Conservation (phyloP, 1,140 invertebrate genomes). For the Drosophila trapezifrons region DNA sequence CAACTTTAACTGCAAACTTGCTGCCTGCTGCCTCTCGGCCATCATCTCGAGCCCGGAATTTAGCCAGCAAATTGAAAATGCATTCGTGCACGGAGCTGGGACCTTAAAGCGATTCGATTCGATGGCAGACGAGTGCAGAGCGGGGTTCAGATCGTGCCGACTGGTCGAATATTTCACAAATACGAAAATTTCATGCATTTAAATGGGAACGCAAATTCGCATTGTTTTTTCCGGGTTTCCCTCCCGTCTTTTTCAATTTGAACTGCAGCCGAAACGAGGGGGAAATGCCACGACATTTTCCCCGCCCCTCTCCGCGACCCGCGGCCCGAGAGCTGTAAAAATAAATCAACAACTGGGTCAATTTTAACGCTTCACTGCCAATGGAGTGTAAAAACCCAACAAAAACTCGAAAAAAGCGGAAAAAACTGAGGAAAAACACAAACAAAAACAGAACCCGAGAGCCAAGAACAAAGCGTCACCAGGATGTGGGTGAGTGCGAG, state of each 20-base stretch:
- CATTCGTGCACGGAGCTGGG: slow-evolving; percentile 38
- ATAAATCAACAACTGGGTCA: slow-evolving; percentile 72
- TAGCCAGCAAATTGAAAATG: slow-evolving; percentile 46
- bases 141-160: slow-evolving; percentile 22
- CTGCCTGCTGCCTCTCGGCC: slow-evolving; percentile 11
- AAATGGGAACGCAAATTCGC: slow-evolving; percentile 35
- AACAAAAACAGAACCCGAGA: slow-evolving; percentile 12
- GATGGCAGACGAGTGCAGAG: slow-evolving; percentile 6
- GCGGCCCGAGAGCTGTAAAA: slow-evolving; percentile 47
- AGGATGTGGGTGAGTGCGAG: slow-evolving; percentile 43
- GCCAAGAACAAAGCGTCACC: slow-evolving; percentile 40
- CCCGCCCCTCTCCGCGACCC: too few relatives aligned
- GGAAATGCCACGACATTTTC: slow-evolving; percentile 22
- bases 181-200: slow-evolving; percentile 39
- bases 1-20: slow-evolving; percentile 54
- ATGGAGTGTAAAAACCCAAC: slow-evolving; percentile 53
- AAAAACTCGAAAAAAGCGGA: not conserved
- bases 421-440: not conserved
- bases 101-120: slow-evolving; percentile 35
- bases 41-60: slow-evolving; percentile 31
- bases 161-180: slow-evolving; percentile 22
- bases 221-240: slow-evolving; percentile 20
- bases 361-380: slow-evolving; percentile 74
- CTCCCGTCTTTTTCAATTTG: slow-evolving; percentile 6
- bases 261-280: slow-evolving; percentile 8